Evolutionary conservation across 2,797 vertebrate genomes (phyloP), one percentile per base, ranked within the genome.

Genomic region (Myiothlypis coronata): DNA sequence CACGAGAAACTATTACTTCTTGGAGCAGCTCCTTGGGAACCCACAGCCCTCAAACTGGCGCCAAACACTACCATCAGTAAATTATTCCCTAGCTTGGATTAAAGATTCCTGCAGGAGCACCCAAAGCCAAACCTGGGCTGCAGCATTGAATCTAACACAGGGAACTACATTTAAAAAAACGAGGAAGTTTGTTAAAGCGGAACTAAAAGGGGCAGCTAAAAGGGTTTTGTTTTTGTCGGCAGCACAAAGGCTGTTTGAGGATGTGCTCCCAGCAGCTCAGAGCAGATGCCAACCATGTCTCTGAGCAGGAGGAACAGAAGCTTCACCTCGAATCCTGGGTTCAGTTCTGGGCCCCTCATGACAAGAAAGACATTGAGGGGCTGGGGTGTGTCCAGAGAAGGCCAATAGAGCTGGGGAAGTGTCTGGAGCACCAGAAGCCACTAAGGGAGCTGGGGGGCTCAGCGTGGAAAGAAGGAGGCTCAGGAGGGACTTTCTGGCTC

Each of bases 201-300:
- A 95, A 96, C 93, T 83, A 55, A 83, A 76, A 90, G 61, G 59
- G 70, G 57, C 61, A 90, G 80, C 92, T 81, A 52, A 57, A 71
- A 87, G 75, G 64, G 84, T 50, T 83, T 49, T 5, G 50, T 43
- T 90, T 92, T 50, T 64, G 84, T 87, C 55, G 0, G 84, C 72
- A 89, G 87, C 82, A 94, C 95, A 95, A 91, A 83, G 71, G 82
- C 71, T 89, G 35, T 87, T 94, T 89, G 79, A 87, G 91, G 93
- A 82, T 89, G 93, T 56, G 57, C 37, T 74, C 71, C 71, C 0
- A 1, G 78, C 15, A 3, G 81, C 87, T 91, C 22, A 2, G 78
- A 92, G 87, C 79, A 80, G 24, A 89, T 71, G 91, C 75, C 87
- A 84, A 75, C 89, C 83, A 47, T 26, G 26, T 82, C 65, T 53